These are phyloP conservation scores for Cheilosia scutellata DNA, from an alignment of 2,888 invertebrate species.

Conservation along the genomic window DNA sequence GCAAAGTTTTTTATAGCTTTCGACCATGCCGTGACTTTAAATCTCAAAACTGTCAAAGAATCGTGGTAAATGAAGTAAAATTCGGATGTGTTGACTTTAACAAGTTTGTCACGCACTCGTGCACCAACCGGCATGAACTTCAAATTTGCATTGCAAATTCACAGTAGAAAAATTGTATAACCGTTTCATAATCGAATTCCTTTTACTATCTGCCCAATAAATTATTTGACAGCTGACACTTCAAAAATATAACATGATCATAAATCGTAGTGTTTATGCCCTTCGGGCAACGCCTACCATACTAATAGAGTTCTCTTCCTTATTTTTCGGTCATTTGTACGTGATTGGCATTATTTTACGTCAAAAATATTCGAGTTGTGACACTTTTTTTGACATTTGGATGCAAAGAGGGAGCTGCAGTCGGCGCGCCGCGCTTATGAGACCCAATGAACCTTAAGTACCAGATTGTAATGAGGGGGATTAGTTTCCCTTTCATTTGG, in stretches of 20 bases:
- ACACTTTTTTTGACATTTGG: not conserved
- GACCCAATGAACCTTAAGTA: not conserved
- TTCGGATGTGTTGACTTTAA: not conserved
- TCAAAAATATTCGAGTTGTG: not conserved
- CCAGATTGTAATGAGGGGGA: not conserved
- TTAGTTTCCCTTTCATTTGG: constrained; percentile 11
- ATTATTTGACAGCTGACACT: constrained; percentile 29
- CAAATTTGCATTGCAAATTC: constrained; percentile 36
- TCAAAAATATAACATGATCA: constrained; percentile 50
- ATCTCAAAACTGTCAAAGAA: not conserved
- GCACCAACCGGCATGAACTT: constrained; percentile 21
- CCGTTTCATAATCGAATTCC: constrained; percentile 43
- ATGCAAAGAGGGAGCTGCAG: not conserved
- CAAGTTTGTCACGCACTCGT: constrained; percentile 20
- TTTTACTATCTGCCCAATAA: not conserved
- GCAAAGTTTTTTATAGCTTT: constrained; percentile 11
- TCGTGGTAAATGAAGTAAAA: not conserved
- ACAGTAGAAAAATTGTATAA: constrained; percentile 22
- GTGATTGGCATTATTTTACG: not conserved
- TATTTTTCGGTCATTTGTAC: not conserved
- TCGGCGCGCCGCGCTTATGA: not conserved
- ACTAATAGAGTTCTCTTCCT: constrained; percentile 5
- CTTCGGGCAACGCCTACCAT: constrained; percentile 2
- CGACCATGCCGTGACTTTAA: constrained; percentile 14
- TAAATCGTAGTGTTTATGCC: constrained; percentile 47